Conservation (phyloP, 1,140 invertebrate genomes). For the Bombus consobrinus region DNA sequence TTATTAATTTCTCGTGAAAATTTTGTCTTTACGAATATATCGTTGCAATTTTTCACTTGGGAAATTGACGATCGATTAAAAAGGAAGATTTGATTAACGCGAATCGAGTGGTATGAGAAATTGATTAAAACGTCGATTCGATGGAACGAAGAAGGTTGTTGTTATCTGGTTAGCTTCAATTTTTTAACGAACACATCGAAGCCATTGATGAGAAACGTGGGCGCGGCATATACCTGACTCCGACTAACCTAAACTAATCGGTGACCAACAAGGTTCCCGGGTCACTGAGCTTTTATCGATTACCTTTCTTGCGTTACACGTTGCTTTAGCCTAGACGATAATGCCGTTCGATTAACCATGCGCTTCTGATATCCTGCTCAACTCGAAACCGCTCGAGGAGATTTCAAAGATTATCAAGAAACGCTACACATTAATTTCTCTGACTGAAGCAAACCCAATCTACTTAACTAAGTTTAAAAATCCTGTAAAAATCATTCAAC, state of each 20-base stretch:
- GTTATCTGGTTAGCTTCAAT: background rate
- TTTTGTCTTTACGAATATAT: background rate
- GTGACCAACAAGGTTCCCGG: conserved; percentile 51
- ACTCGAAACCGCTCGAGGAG: conserved; percentile 40
- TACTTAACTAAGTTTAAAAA: background rate
- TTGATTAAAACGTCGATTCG: background rate
- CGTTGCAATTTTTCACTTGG: too few relatives aligned
- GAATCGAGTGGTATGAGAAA: background rate
- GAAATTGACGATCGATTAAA: too few relatives aligned
- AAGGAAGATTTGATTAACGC: background rate
- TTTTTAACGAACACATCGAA: background rate
- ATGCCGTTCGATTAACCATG: conserved; percentile 62
- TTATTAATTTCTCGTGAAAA: background rate
- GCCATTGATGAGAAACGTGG: background rate
- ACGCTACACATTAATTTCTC: background rate
- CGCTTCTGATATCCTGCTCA: conserved; percentile 29
- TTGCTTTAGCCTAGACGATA: conserved; percentile 45
- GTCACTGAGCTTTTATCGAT: conserved; percentile 68
- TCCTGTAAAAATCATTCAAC: background rate
- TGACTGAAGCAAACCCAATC: background rate
- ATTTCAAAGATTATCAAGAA: background rate
- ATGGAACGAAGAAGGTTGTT: background rate
- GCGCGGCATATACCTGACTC: conserved; percentile 42
- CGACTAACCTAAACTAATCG: conserved; percentile 67
- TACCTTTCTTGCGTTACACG: conserved; percentile 66